These are phyloP conservation scores for Pentamera pediparva DNA, from an alignment of 53 echinoderm and acorn worm species.

Conservation along the genomic window DNA sequence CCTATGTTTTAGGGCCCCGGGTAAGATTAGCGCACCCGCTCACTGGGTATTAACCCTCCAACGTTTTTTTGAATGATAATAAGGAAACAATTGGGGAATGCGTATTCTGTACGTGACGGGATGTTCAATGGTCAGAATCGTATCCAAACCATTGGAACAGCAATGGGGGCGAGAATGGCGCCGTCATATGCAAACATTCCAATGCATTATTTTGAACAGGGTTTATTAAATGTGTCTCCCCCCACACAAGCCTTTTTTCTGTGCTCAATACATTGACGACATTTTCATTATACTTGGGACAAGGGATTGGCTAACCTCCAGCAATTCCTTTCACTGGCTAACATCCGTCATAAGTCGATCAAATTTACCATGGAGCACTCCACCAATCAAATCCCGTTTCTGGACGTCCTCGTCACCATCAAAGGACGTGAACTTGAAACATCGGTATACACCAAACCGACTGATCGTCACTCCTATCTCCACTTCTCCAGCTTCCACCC, in stretches of 20 bases:
- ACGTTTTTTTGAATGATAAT: no score
- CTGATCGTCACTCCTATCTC: constrained; percentile 5
- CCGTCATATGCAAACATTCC: neutral
- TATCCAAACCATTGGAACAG: constrained; percentile 2
- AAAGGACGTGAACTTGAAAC: neutral
- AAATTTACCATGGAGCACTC: neutral
- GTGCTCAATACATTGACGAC: no score
- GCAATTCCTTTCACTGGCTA: neutral
- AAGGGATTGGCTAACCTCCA: neutral
- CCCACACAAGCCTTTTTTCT: neutral
- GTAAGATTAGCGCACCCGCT: no score
- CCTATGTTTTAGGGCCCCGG: no score
- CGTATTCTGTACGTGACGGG: no score
- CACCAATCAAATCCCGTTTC: constrained; percentile 3
- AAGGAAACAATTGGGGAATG: no score
- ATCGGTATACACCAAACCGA: constrained; percentile 5
- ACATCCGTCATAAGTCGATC: neutral
- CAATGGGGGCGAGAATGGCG: neutral
- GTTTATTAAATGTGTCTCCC: neutral
- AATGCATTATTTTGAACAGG: neutral
- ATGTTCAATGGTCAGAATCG: neutral
- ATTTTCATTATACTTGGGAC: constrained; percentile 3
- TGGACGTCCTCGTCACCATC: neutral
- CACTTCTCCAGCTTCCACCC: constrained; percentile 8
- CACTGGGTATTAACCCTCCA: no score